phyloP scores from a whole-genome alignment of 2,797 vertebrate genomes.

The Setipinna tenuifilis region DNA sequence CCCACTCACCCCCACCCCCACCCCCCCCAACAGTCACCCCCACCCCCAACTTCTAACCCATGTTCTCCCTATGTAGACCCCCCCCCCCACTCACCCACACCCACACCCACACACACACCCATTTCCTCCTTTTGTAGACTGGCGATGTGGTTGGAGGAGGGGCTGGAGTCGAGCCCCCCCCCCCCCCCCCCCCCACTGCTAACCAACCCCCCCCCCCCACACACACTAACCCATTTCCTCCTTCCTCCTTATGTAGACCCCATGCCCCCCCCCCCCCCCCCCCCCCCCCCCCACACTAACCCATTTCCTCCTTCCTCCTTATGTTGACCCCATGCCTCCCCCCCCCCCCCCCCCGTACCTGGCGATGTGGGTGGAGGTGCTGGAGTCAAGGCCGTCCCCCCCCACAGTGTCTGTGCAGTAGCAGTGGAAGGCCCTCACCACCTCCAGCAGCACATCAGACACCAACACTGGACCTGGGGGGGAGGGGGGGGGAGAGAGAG shows the following conservation, averaged over 20 bases:
- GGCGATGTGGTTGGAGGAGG: neutral
- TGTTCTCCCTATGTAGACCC: too few species aligned
- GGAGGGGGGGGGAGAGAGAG: neutral
- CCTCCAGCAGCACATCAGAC: constrained; percentile 87
- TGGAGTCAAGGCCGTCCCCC: constrained; percentile 78
- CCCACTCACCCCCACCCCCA: too few species aligned
- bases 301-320: constrained; percentile 24
- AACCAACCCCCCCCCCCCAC: neutral
- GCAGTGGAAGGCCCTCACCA: constrained; percentile 88
- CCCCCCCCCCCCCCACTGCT: neutral
- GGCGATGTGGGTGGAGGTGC: constrained; percentile 79
- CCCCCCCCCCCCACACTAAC: too few species aligned
- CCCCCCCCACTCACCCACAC: constrained; percentile 12
- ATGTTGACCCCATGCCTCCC: neutral
- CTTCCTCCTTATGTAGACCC: too few species aligned
- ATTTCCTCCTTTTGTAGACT: too few species aligned
- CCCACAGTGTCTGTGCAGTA: constrained; percentile 87
- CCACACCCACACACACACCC: too few species aligned
- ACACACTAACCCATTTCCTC: neutral
- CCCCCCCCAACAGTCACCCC: too few species aligned
- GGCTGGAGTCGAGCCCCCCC: too few species aligned
- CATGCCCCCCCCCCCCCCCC: neutral
- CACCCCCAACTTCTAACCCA: too few species aligned
- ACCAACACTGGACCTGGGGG: constrained; percentile 84
- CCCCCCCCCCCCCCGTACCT: constrained; percentile 71